Base-by-base conservation (phyloP, 1,140 invertebrate species). In the Lutraria rhynchaena region DNA sequence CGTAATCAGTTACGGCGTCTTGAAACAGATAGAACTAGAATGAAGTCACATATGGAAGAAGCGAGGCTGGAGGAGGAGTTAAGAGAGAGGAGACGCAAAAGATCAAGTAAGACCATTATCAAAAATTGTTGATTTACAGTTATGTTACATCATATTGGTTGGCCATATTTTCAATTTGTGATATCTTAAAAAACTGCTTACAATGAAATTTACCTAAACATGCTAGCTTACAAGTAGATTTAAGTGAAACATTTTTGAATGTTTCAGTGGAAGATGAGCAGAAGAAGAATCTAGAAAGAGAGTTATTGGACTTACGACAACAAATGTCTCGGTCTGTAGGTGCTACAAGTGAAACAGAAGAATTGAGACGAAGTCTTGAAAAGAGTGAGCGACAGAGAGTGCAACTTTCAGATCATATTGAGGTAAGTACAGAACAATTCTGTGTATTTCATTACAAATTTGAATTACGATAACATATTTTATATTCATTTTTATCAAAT, bases 401-500 rank as follows among this genome's bases (percentile, higher is more conserved):
- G 7, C 91, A 92, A 60, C 81, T 92, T 2, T 90, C 91, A 0
- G 91, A 92, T 65, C 90, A 91, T 73, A 89, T 92, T 71, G 90
- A 92, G 88, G 91, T 92, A 63, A 57, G 71, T 51, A n/a, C n/a
- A n/a, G n/a, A n/a, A n/a, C n/a, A n/a, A n/a, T n/a, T n/a, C n/a
- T n/a, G n/a, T n/a, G n/a, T n/a, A n/a, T n/a, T n/a, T n/a, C n/a
- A n/a, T n/a, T n/a, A n/a, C n/a, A n/a, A n/a, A n/a, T n/a, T n/a
- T n/a, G n/a, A n/a, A n/a, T n/a, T n/a, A n/a, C n/a, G n/a, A n/a
- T n/a, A n/a, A n/a, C n/a, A n/a, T n/a, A n/a, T n/a, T n/a, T n/a
- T n/a, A n/a, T n/a, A n/a, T n/a, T n/a, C n/a, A n/a, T n/a, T n/a
- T n/a, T n/a, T n/a, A n/a, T n/a, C n/a, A n/a, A n/a, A n/a, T n/a